Conservation (phyloP, 2,888 invertebrate species). For the Helleia helle region DNA sequence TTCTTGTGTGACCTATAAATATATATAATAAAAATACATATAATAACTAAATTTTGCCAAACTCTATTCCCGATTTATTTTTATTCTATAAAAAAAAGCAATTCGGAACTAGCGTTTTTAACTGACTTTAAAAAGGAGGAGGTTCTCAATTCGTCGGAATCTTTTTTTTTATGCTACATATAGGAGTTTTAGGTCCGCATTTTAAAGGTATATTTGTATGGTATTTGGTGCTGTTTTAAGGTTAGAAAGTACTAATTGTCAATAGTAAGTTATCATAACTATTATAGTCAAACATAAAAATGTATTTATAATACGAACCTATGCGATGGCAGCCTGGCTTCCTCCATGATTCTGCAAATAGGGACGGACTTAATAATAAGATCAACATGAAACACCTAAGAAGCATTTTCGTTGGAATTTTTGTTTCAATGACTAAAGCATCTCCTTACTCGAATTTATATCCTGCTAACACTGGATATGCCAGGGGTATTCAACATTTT, state of each 20-base stretch:
- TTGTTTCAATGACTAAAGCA: constrained; percentile 11
- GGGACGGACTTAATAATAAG: constrained; percentile 48
- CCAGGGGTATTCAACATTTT: constrained; percentile 4
- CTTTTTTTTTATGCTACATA: too few relatives aligned
- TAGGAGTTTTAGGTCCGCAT: too few relatives aligned
- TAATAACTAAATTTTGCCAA: background rate
- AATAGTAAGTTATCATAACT: too few relatives aligned
- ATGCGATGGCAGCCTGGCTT: constrained; percentile 87
- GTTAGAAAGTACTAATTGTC: too few relatives aligned
- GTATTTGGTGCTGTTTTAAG: too few relatives aligned
- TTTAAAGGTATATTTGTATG: too few relatives aligned
- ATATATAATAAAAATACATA: constrained; percentile 4
- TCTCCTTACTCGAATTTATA: background rate
- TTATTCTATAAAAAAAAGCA: background rate
- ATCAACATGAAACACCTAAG: constrained; percentile 40
- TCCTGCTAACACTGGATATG: constrained; percentile 7
- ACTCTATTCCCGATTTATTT: background rate
- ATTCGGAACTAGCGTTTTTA: too few relatives aligned
- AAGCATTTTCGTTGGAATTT: constrained; percentile 32
- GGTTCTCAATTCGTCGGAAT: too few relatives aligned
- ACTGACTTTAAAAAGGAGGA: too few relatives aligned
- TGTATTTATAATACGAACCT: constrained; percentile 68
- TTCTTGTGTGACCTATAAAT: constrained; percentile 81
- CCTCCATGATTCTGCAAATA: constrained; percentile 74
- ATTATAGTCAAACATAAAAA: background rate